Evolutionary conservation across 1,140 invertebrate genomes (phyloP).

Genomic region (Trinorchestia longiramus): DNA sequence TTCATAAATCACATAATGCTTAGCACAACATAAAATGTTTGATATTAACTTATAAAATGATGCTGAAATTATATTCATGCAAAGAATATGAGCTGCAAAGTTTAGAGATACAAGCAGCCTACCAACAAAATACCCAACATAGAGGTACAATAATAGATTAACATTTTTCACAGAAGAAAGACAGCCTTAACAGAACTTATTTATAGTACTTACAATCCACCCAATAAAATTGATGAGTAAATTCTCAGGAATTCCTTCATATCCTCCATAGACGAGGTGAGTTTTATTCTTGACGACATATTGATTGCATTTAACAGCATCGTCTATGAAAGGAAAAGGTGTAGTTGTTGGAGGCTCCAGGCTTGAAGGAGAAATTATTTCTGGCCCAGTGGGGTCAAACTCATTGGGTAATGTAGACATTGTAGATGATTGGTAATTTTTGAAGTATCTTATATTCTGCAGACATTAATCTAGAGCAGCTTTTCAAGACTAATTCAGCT

Average conservation of each 20-base stretch:
- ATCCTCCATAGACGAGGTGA: slow-evolving; percentile 71
- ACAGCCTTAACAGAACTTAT: not conserved
- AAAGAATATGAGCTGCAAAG: too few relatives aligned
- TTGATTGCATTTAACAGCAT: slow-evolving; percentile 62
- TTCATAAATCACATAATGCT: too few relatives aligned
- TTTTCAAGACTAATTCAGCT: not conserved
- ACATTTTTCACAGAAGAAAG: too few relatives aligned
- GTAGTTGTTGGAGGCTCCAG: not conserved
- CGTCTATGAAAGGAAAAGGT: not conserved
- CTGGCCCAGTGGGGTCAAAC: not conserved
- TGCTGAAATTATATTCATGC: too few relatives aligned
- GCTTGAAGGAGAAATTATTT: not conserved
- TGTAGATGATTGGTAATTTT: not conserved
- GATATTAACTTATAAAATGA: too few relatives aligned
- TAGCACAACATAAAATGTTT: too few relatives aligned
- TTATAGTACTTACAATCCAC: slow-evolving; percentile 77
- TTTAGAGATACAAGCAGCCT: too few relatives aligned
- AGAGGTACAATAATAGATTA: too few relatives aligned
- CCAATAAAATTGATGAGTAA: slow-evolving; percentile 84
- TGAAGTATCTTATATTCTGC: not conserved
- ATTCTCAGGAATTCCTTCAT: slow-evolving; percentile 91
- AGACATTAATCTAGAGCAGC: not conserved
- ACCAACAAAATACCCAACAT: too few relatives aligned
- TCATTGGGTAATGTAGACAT: not conserved
- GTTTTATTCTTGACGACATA: slow-evolving; percentile 67